Percentiles rank a stretch among this genome's conserved stretches.
Conservation (phyloP, 2,797 vertebrate genomes). For the Caiman crocodilus region DNA sequence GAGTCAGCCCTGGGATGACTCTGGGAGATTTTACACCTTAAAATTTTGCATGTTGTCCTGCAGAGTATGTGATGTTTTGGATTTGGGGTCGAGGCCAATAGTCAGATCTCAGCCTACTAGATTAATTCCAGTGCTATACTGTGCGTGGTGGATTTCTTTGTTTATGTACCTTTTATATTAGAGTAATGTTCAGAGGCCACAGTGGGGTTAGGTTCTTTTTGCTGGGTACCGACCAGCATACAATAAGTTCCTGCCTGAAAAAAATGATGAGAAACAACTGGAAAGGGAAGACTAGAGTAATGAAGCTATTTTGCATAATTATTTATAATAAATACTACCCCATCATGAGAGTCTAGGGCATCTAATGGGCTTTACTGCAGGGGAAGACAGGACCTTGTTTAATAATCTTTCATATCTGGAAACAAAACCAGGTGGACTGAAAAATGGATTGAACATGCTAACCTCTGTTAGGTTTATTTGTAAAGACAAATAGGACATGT, state of each 20-base stretch:
- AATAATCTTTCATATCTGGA: neutral
- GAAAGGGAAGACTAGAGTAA: neutral
- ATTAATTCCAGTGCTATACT: neutral
- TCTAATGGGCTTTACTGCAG: neutral
- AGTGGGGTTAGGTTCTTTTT: neutral
- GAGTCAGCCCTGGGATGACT: neutral
- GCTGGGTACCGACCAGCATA: neutral
- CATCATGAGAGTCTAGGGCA: neutral
- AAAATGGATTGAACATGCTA: neutral
- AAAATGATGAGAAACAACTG: neutral
- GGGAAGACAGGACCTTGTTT: too few relatives aligned
- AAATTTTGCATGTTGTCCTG: neutral
- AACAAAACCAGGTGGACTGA: neutral
- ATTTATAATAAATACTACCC: neutral
- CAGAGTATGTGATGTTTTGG: slow-evolving; percentile 16
- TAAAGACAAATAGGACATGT: neutral
- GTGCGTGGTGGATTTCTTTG: neutral
- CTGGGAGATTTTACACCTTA: slow-evolving; percentile 19
- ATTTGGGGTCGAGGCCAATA: neutral
- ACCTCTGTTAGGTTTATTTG: neutral
- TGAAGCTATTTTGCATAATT: neutral
- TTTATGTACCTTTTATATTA: neutral
- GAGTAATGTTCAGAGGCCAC: neutral
- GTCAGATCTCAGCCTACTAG: neutral
- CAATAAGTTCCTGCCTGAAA: neutral